Percentiles rank a stretch among this genome's conserved stretches.
Conservation (phyloP, 2,888 invertebrate genomes). For the Caenorhabditis plicata region DNA sequence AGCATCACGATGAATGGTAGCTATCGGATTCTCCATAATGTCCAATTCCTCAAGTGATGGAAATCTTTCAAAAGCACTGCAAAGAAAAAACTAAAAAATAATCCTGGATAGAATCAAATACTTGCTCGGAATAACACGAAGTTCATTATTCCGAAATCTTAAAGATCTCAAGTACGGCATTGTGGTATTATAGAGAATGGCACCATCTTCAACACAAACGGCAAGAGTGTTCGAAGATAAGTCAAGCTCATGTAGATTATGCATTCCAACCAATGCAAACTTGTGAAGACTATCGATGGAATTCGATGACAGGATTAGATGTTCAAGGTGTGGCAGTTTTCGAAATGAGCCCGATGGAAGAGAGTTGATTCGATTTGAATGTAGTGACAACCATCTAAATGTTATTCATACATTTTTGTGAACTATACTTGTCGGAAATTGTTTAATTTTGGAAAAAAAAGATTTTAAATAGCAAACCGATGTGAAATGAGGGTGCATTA, state of each 20-base stretch:
- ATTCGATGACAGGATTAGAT: slow-evolving; percentile 41
- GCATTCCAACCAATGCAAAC: slow-evolving; percentile 46
- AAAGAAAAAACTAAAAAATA: no score
- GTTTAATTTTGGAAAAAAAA: no score
- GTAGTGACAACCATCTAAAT: slow-evolving; percentile 34
- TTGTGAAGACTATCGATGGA: slow-evolving; percentile 41
- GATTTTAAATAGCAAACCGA: no score
- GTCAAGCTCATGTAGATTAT: slow-evolving; percentile 36
- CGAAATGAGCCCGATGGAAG: slow-evolving; percentile 47
- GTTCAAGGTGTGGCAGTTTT: slow-evolving; percentile 32
- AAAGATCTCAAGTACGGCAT: slow-evolving; percentile 41
- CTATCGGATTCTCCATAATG: slow-evolving; percentile 48
- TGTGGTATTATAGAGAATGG: slow-evolving; percentile 49
- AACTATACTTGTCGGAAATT: background rate
- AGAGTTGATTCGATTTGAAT: slow-evolving; percentile 39
- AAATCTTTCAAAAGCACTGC: slow-evolving; percentile 47
- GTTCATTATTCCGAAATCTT: slow-evolving; percentile 37
- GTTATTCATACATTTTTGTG: no score
- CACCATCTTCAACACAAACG: slow-evolving; percentile 53
- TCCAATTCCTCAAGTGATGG: slow-evolving; percentile 46
- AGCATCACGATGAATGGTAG: slow-evolving; percentile 46
- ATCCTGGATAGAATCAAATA: no score
- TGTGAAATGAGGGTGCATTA: no score
- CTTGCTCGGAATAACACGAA: slow-evolving; percentile 37
- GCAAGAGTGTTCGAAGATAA: slow-evolving; percentile 49